Base-by-base conservation (phyloP, 2,797 vertebrate species). In the Notolabrus celidotus region DNA sequence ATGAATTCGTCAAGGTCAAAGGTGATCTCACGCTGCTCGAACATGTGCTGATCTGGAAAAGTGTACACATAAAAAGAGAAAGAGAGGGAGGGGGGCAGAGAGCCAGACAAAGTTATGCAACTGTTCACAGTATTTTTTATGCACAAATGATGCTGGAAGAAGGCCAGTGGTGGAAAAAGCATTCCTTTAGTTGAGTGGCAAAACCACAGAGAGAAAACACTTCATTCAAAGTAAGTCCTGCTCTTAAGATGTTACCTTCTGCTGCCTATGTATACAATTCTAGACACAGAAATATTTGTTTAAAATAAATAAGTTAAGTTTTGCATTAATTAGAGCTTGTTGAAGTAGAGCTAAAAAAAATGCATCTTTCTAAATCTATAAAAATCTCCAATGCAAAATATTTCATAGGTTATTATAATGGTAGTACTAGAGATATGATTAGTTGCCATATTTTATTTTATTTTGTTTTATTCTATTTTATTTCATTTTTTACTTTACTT, bases 1-100 rank as follows among this genome's bases (percentile, higher is more conserved):
- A 74, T 31, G 51, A 82, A 23, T 10, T 74, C 7, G 11, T 56
- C 4, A 23, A 71, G 10, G 56, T 88, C 85, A 66, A 87, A 77
- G 55, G 61, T 79, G 57, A 86, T 14, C 1, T 84, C 81, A 11
- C 29, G 75, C 78, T 92, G 91, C 23, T 36, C 56, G 8, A 17
- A 0, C 14, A 34, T 1, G 5, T 0, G 11, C 7, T 76, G 77
- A 80, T 91, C 85, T 88, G 67, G 65, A 79, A 82, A 72, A 64
- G 57, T 39, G 16, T 15, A 50, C 14, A 75, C 29, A 80, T 19
- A 77, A 15, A 63, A n/a, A 50, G 4, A 65, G 3, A 62, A n/a
- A 46, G 33, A 78, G 1, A 12, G 34, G 4, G 34, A 12, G 11
- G 12, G 8, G 12, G 33, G 33, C 8, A 73, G 25, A 19, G n/a